Percentiles rank a stretch among this genome's conserved stretches.
Evolutionary conservation across 2,888 invertebrate genomes (phyloP).

Genomic region (Rhyacophila evoluta): DNA sequence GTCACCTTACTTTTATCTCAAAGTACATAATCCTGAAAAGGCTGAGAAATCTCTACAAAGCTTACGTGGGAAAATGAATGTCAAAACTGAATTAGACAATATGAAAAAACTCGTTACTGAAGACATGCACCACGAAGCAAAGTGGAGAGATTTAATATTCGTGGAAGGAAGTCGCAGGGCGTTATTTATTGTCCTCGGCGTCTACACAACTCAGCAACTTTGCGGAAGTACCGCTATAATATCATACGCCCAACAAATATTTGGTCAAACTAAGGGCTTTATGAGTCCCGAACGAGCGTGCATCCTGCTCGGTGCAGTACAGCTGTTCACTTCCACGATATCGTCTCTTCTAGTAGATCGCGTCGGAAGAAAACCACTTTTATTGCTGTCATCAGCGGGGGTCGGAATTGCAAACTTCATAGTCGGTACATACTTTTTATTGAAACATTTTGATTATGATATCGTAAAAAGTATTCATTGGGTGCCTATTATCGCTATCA

Average conservation of each 20-base stretch:
- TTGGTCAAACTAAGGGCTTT: constrained; percentile 61
- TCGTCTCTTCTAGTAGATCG: constrained; percentile 73
- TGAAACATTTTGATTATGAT: constrained; percentile 66
- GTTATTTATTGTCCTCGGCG: constrained; percentile 70
- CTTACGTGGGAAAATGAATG: constrained; percentile 69
- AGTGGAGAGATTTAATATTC: constrained; percentile 66
- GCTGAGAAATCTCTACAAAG: constrained; percentile 71
- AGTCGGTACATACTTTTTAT: constrained; percentile 70
- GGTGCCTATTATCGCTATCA: constrained; percentile 72
- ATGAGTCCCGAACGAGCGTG: constrained; percentile 67
- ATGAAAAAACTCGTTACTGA: constrained; percentile 69
- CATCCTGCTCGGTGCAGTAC: constrained; percentile 69
- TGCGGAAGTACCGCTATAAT: constrained; percentile 73
- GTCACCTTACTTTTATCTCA: constrained; percentile 73
- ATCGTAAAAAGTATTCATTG: constrained; percentile 66
- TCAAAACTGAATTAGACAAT: constrained; percentile 69
- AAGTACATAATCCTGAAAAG: constrained; percentile 65
- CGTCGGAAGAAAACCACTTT: constrained; percentile 72
- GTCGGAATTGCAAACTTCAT: constrained; percentile 69
- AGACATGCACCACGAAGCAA: constrained; percentile 67
- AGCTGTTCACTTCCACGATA: constrained; percentile 69
- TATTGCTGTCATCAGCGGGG: constrained; percentile 71
- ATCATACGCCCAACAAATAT: constrained; percentile 73
- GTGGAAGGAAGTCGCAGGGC: constrained; percentile 70
- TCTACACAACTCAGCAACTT: constrained; percentile 74